Conservation (phyloP, 1,140 invertebrate genomes). For the Hormaphis cornu region DNA sequence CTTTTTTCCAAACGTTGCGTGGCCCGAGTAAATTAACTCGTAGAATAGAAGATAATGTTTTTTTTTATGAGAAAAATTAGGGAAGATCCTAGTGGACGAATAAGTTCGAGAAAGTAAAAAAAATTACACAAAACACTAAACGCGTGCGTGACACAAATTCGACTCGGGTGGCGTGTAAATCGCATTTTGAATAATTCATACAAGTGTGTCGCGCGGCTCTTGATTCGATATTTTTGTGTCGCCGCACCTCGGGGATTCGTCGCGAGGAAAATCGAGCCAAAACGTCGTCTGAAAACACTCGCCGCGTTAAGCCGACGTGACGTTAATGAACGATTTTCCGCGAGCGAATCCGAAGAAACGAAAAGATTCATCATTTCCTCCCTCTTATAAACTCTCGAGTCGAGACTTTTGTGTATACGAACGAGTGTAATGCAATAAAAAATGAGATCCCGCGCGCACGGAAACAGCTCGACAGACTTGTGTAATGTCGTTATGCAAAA, state of each 20-base stretch:
- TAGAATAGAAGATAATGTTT: no score
- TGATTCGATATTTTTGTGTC: slow-evolving; percentile 5
- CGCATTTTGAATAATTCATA: slow-evolving; percentile 30
- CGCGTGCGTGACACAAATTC: not conserved
- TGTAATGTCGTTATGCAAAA: slow-evolving; percentile 30
- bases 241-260: not conserved
- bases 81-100: no score
- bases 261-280: not conserved
- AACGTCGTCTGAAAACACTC: no score
- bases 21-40: no score
- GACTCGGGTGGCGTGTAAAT: not conserved
- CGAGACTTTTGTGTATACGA: slow-evolving; percentile 8
- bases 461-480: not conserved
- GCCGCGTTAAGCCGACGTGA: no score
- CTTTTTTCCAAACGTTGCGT: no score
- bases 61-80: no score
- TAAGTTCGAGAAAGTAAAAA: no score
- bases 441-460: not conserved
- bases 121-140: not conserved
- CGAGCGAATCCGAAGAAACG: slow-evolving; percentile 5
- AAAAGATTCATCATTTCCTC: not conserved
- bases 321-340: slow-evolving; percentile 28
- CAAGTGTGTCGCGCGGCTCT: not conserved
- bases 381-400: not conserved
- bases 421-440: not conserved